A percentile compares a stretch with the other conserved stretches of the same genome.
These are phyloP conservation scores for Drosophila lacicola DNA, from an alignment of 2,888 invertebrate species.

Conservation along the genomic window DNA sequence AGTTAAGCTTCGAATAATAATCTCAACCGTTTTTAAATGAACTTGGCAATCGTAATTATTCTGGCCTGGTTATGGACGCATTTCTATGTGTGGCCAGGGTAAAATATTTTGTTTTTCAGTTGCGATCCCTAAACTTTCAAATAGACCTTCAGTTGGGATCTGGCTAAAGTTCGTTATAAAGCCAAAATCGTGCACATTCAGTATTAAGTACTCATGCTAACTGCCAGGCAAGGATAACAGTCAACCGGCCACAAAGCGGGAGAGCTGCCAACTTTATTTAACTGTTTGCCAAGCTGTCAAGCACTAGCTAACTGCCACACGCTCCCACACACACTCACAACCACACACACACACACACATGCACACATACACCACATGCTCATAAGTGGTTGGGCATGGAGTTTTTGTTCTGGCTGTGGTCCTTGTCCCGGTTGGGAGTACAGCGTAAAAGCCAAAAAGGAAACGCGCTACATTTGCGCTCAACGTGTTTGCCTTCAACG, in stretches of 20 bases:
- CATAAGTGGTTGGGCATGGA: slow-evolving; percentile 32
- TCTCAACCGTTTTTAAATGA: too few relatives aligned
- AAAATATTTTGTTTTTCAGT: too few relatives aligned
- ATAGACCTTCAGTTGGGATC: slow-evolving; percentile 9
- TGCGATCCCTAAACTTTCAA: neutral
- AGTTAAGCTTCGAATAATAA: too few relatives aligned
- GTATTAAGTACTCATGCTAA: slow-evolving; percentile 27
- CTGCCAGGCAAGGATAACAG: slow-evolving; percentile 43
- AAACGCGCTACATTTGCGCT: slow-evolving; percentile 79
- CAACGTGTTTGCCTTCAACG: slow-evolving; percentile 72
- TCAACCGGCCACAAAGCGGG: slow-evolving; percentile 52
- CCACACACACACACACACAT: slow-evolving; percentile 6
- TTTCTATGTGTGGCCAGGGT: too few relatives aligned
- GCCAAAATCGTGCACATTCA: slow-evolving; percentile 21
- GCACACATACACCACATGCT: slow-evolving; percentile 16
- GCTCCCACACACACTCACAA: slow-evolving; percentile 3
- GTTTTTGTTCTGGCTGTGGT: slow-evolving; percentile 21
- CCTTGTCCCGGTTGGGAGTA: slow-evolving; percentile 31
- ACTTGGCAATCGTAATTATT: too few relatives aligned
- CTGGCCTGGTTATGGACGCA: too few relatives aligned
- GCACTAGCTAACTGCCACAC: slow-evolving; percentile 70
- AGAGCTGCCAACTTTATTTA: slow-evolving; percentile 77
- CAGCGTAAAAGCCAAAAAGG: slow-evolving; percentile 72
- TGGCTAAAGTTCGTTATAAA: slow-evolving; percentile 17
- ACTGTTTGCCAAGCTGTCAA: slow-evolving; percentile 79